Evolutionary conservation across 2,113 vertebrate genomes (phyloP).

Genomic region (Synodontis membranacea): DNA sequence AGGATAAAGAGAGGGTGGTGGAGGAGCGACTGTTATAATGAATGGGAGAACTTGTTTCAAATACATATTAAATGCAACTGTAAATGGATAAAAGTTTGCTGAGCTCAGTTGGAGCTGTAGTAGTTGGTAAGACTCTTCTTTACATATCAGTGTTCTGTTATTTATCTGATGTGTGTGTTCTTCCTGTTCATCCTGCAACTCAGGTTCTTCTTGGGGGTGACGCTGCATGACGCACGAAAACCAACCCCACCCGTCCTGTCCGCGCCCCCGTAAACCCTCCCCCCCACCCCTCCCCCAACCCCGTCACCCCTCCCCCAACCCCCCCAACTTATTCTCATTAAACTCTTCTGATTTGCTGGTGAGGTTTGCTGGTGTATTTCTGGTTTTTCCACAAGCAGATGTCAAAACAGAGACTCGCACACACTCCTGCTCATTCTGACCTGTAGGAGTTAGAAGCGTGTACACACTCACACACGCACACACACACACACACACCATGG

Average conservation of each 20-base stretch:
- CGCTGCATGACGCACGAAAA: not conserved
- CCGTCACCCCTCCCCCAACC: too few relatives aligned
- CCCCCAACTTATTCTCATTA: not conserved
- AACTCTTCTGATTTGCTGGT: not conserved
- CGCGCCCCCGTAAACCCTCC: not conserved
- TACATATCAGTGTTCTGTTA: not conserved
- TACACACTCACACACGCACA: not conserved
- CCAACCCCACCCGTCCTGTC: too few relatives aligned
- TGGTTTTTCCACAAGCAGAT: not conserved
- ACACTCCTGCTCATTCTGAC: not conserved
- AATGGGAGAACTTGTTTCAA: too few relatives aligned
- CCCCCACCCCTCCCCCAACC: not conserved
- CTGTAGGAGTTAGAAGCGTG: not conserved
- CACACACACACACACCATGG: constrained; percentile 18
- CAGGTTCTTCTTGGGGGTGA: not conserved
- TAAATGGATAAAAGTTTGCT: too few relatives aligned
- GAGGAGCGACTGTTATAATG: too few relatives aligned
- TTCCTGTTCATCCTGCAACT: not conserved
- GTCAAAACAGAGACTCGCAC: not conserved
- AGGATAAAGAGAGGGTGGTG: too few relatives aligned
- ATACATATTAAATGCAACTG: too few relatives aligned
- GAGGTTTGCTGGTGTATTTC: not conserved
- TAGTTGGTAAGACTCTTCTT: too few relatives aligned
- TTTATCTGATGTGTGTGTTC: not conserved
- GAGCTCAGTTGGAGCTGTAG: too few relatives aligned